Conservation (phyloP, 1,140 invertebrate genomes). For the Sycophaga agraensis region DNA sequence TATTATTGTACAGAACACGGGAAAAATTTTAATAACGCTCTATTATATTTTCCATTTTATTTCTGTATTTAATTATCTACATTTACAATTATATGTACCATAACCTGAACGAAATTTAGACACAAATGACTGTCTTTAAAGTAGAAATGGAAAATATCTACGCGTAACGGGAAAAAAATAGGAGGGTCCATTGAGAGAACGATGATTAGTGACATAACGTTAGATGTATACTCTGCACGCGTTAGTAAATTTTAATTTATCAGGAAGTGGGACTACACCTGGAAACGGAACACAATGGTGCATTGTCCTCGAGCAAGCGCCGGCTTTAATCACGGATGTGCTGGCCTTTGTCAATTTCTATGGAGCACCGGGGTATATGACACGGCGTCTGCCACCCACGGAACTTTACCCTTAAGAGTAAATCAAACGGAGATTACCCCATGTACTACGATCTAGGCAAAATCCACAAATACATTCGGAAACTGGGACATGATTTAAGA, state of each 20-base stretch:
- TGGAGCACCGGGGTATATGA: constrained; percentile 33
- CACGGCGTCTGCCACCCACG: constrained; percentile 31
- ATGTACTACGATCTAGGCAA: neutral
- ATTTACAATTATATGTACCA: no score
- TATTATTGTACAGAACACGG: no score
- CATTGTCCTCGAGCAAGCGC: constrained; percentile 43
- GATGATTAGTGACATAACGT: constrained; percentile 19
- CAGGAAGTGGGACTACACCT: constrained; percentile 39
- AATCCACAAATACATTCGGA: neutral
- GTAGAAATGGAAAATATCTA: neutral
- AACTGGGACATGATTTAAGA: no score
- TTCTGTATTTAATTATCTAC: no score
- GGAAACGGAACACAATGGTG: constrained; percentile 41
- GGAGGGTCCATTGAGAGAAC: neutral
- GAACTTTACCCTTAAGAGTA: constrained; percentile 25
- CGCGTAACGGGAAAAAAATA: neutral
- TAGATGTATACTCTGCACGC: neutral
- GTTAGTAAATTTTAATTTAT: constrained; percentile 37
- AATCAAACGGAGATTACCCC: neutral
- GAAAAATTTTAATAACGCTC: no score
- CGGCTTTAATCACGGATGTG: constrained; percentile 46
- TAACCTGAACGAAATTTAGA: no score
- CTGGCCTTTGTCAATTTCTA: constrained; percentile 48
- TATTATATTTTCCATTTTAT: no score
- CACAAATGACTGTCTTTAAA: no score